phyloP scores from a whole-genome alignment of 2,888 invertebrate genomes.

The Calameuta filiformis region DNA sequence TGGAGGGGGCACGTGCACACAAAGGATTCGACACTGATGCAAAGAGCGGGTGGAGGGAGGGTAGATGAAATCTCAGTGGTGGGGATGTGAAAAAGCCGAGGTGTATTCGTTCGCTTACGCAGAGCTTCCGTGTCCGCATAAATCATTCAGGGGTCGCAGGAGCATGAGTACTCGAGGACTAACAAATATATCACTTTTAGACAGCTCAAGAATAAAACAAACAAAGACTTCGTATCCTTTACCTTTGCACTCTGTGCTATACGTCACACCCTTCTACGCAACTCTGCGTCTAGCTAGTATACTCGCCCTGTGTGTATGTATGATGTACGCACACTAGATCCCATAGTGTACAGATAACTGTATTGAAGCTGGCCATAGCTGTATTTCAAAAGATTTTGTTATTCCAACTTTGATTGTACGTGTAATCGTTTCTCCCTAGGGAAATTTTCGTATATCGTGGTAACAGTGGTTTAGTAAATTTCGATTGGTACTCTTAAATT shows the following conservation, averaged over 20 bases:
- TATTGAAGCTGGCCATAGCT: neutral
- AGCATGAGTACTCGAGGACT: slow-evolving; percentile 21
- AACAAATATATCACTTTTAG: slow-evolving; percentile 37
- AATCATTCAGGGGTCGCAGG: slow-evolving; percentile 31
- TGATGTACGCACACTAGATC: neutral
- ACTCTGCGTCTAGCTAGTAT: neutral
- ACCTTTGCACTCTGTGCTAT: neutral
- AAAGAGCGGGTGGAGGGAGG: neutral
- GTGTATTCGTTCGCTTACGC: slow-evolving; percentile 23
- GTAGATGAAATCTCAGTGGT: slow-evolving; percentile 7
- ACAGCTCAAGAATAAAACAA: slow-evolving; percentile 41
- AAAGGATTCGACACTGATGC: neutral
- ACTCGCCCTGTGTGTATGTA: neutral
- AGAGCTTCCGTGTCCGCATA: slow-evolving; percentile 25
- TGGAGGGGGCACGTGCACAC: neutral
- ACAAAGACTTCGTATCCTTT: slow-evolving; percentile 16
- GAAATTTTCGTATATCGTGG: neutral
- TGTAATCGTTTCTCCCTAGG: neutral
- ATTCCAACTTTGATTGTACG: neutral
- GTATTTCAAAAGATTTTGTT: slow-evolving; percentile 38
- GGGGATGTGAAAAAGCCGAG: slow-evolving; percentile 19
- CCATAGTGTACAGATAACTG: neutral
- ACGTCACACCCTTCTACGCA: neutral
- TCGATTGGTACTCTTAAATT: neutral
- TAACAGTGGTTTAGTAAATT: neutral